Base-by-base conservation (phyloP, 1,140 invertebrate genomes). In the Lasioglossum baleicum region DNA sequence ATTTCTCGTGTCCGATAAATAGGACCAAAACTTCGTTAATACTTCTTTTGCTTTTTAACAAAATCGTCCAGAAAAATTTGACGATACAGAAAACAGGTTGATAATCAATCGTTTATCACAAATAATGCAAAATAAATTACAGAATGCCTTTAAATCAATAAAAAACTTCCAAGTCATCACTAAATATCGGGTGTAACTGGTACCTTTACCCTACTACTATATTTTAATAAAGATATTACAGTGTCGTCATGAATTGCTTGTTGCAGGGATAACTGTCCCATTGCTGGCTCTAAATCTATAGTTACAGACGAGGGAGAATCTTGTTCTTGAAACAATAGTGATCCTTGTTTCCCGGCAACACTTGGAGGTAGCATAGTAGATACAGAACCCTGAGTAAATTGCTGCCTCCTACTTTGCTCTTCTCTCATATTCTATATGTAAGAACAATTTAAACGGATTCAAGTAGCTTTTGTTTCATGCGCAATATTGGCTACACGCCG, bases 331-430 rank as follows among this genome's bases (percentile, higher is more conserved):
- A 94, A 83, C 64, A 94, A 88, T n/a, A 94, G 93, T 11, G 95
- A 95, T 22, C 95, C 95, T 90, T 96, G 94, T 88, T 95, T 95
- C 22, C 96, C 95, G 80, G 96, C 95, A 51, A 95, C 94, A 87
- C 94, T 94, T 3, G 96, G 95, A n/a, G 96, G 96, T 26, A 97
- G 91, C 63, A 95, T 95, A n/a, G 95, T 94, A 11, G 95, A 94
- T 20, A 96, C 93, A 79, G 94, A 94, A 53, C 95, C 96, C 92
- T 96, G 96, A 60, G 98, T 98, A 92, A 99, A 99, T 87, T 99
- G 98, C 91, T 99, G 98, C 83, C 98, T 94, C 89, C 99, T 95
- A 79, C 93, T 96, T 91, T 99, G 98, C 90, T 99, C 98, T 87
- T 99, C 97, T 92, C 98, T 99, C 91, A 99, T 94, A 94, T 99